These are phyloP conservation scores for Polyommatus iphigenia DNA, from an alignment of 2,888 invertebrate genomes.

Conservation along the genomic window DNA sequence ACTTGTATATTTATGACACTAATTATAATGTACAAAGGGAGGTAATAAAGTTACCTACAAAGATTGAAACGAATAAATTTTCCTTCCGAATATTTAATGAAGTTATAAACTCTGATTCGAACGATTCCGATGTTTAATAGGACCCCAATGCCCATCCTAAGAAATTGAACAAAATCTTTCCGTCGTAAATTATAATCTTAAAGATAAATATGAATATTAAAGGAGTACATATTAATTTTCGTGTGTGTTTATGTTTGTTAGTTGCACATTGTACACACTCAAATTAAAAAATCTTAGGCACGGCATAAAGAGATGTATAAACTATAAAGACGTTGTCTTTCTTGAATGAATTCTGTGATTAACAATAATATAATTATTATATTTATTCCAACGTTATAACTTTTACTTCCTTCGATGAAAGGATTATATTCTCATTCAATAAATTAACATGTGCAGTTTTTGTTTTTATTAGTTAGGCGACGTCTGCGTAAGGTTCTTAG, in stretches of 20 bases:
- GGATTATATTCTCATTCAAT: constrained; percentile 27
- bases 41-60: constrained; percentile 11
- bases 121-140: background rate
- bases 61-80: background rate
- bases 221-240: no score
- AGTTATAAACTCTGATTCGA: constrained; percentile 9
- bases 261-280: no score
- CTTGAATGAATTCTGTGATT: no score
- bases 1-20: constrained; percentile 23
- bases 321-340: no score
- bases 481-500: constrained; percentile 44
- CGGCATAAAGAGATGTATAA: no score
- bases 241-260: no score
- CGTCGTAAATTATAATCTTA: no score
- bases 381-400: background rate
- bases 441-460: constrained; percentile 40
- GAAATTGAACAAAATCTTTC: background rate
- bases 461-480: constrained; percentile 42
- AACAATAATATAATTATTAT: background rate
- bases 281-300: no score
- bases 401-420: background rate
- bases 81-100: background rate
- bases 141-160: background rate
- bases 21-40: constrained; percentile 29
- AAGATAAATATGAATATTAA: no score